phyloP scores from a whole-genome alignment of 1,140 invertebrate species.

The Drosophila serrata region DNA sequence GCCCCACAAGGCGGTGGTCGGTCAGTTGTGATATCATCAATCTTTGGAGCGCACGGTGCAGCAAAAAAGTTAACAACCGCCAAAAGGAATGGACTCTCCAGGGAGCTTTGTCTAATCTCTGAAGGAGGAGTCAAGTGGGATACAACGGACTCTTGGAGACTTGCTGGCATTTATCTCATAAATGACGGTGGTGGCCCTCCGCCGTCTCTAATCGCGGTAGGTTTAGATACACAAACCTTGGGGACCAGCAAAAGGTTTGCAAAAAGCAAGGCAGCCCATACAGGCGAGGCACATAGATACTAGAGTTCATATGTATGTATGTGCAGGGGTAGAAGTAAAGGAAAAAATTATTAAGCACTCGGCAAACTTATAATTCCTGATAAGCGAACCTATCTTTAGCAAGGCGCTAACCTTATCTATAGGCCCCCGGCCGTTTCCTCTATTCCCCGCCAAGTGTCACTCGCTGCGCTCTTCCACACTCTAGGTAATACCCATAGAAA shows the following conservation, averaged over 20 bases:
- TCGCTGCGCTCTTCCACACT: slow-evolving; percentile 36
- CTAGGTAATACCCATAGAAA: slow-evolving; percentile 52
- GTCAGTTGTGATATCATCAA: slow-evolving; percentile 27
- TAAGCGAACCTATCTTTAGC: slow-evolving; percentile 61
- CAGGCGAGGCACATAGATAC: background rate
- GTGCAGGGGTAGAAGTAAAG: slow-evolving; percentile 24
- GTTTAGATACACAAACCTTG: slow-evolving; percentile 35
- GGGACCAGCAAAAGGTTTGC: slow-evolving; percentile 19
- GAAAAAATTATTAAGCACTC: slow-evolving; percentile 55
- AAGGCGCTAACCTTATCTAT: slow-evolving; percentile 58
- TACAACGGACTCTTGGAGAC: background rate
- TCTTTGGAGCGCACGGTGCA: slow-evolving; percentile 2
- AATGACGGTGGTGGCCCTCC: slow-evolving; percentile 9
- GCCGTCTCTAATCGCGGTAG: slow-evolving; percentile 11
- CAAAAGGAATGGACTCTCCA: background rate
- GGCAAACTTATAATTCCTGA: slow-evolving; percentile 73
- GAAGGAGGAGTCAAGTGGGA: background rate
- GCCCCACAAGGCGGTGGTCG: background rate
- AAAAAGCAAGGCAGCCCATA: slow-evolving; percentile 7
- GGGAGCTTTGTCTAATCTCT: slow-evolving; percentile 15
- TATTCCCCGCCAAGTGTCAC: slow-evolving; percentile 6
- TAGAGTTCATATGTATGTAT: background rate
- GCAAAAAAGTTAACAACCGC: background rate
- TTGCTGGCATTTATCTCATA: slow-evolving; percentile 19
- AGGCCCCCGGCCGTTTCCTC: slow-evolving; percentile 9